Evolutionary conservation across 2,797 vertebrate species (phyloP).

Genomic region (Avahi laniger): DNA sequence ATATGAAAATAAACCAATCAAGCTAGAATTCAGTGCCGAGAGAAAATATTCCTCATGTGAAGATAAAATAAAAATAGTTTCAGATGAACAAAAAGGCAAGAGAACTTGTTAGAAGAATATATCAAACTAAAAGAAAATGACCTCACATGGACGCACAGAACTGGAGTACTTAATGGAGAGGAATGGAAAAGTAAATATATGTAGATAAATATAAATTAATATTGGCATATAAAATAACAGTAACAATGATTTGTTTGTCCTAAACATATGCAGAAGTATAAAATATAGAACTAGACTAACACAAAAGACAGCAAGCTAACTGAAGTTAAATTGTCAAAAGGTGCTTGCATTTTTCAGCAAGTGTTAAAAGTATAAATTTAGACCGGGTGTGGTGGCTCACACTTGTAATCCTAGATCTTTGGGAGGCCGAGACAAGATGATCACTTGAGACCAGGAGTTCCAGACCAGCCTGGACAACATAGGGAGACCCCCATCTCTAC

Average conservation of each 20-base stretch:
- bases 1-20: not conserved
- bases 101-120: not conserved
- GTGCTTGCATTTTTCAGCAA: not conserved
- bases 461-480: not conserved
- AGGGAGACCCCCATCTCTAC: not conserved
- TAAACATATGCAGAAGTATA: not conserved
- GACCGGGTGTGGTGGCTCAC: not conserved
- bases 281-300: not conserved
- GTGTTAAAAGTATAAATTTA: not conserved
- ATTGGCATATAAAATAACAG: not conserved
- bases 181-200: not conserved
- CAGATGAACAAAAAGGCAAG: not conserved
- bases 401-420: not conserved
- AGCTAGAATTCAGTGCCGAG: not conserved
- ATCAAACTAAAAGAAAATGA: slow-evolving; percentile 15
- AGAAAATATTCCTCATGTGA: not conserved
- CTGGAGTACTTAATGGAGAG: not conserved
- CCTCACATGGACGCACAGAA: not conserved
- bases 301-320: not conserved
- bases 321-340: not conserved
- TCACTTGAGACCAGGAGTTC: not conserved
- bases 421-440: not conserved
- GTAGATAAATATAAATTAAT: not conserved
- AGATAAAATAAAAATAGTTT: not conserved
- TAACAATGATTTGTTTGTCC: not conserved